A percentile compares a stretch with the other conserved stretches of the same genome.
These are phyloP conservation scores for Hestina assimilis DNA, from an alignment of 1,140 invertebrate species.

Conservation along the genomic window DNA sequence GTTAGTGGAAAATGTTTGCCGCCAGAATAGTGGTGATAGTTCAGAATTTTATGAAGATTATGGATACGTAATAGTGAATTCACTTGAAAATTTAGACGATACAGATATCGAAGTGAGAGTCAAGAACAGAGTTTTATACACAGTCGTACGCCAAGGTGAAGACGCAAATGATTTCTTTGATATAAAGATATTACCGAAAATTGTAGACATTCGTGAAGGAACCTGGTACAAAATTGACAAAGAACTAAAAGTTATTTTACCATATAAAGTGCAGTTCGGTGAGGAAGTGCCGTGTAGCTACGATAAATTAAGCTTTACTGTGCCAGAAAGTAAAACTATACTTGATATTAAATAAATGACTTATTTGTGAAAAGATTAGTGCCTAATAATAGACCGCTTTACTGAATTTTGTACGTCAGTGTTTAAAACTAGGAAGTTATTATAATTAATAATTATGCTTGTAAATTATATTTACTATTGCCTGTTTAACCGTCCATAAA, in stretches of 20 bases:
- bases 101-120: constrained; percentile 4
- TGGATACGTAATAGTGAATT: constrained; percentile 1
- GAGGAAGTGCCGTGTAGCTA: background rate
- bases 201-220: background rate
- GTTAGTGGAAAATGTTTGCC: background rate
- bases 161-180: constrained; percentile 4
- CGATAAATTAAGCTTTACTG: background rate
- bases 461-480: too few relatives aligned
- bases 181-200: constrained; percentile 3
- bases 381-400: too few relatives aligned
- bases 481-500: too few relatives aligned
- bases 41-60: background rate
- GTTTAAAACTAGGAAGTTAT: too few relatives aligned
- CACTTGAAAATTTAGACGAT: background rate
- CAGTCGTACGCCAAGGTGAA: background rate
- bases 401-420: too few relatives aligned
- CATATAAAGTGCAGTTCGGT: background rate
- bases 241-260: background rate
- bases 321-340: background rate
- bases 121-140: constrained; percentile 5
- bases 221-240: background rate
- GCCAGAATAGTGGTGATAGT: background rate
- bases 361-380: too few relatives aligned
- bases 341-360: background rate
- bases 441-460: too few relatives aligned